Conservation (phyloP, 2,888 invertebrate genomes). For the Aleiodes testaceus region DNA sequence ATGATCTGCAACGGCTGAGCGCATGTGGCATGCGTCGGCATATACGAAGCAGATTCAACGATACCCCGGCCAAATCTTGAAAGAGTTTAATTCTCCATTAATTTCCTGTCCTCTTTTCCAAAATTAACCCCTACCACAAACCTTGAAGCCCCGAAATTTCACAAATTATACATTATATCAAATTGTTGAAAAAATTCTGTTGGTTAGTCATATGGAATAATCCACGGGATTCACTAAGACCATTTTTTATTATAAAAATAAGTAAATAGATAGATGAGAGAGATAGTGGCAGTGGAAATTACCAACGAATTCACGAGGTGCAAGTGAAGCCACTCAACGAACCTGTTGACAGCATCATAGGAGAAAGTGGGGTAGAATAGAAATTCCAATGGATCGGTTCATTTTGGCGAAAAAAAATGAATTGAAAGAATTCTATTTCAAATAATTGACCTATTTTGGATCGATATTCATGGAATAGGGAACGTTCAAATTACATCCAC, state of each 20-base stretch:
- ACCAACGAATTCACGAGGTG: conserved; percentile 51
- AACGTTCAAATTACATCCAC: not conserved
- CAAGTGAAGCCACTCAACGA: conserved; percentile 68
- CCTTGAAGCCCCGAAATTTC: not conserved
- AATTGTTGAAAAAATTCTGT: not conserved
- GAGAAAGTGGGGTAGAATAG: not conserved
- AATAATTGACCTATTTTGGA: too few species aligned
- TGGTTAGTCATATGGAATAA: conserved; percentile 8
- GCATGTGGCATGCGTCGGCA: conserved; percentile 56
- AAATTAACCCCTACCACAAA: not conserved
- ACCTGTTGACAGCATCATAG: conserved; percentile 61
- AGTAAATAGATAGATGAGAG: conserved; percentile 31
- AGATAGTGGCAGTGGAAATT: conserved; percentile 15
- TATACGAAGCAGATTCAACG: conserved; percentile 55
- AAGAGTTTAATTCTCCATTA: conserved; percentile 52
- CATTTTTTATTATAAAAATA: conserved; percentile 1
- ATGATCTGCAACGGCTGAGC: conserved; percentile 45
- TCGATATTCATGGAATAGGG: conserved; percentile 1
- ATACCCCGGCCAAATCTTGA: conserved; percentile 35
- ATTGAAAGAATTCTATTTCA: too few species aligned
- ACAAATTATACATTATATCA: conserved; percentile 2
- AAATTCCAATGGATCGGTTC: too few species aligned
- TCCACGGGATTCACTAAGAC: not conserved
- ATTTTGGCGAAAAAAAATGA: too few species aligned
- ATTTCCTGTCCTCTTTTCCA: conserved; percentile 25